Base-by-base conservation (phyloP, 2,797 vertebrate genomes). In the Tamandua tetradactyla region DNA sequence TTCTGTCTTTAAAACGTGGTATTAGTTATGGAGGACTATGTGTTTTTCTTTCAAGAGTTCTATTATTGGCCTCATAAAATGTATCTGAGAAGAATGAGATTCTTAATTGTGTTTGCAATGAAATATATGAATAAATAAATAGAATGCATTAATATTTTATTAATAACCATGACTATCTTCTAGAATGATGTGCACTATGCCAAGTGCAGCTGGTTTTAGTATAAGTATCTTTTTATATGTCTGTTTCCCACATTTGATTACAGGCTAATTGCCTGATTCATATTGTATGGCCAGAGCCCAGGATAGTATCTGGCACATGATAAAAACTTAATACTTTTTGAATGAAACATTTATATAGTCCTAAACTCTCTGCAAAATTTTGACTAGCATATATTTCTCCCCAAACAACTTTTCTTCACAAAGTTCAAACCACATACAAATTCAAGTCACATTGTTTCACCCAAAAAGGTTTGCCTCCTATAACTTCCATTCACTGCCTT, bases 111-210 rank as follows among this genome's bases (percentile, higher is more conserved):
- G 94, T 93, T 96, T 96, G 74, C 11, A 47, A 92, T 94, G 89
- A 96, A 95, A 96, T 95, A 78, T 94, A 96, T 96, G 92, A 97
- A 97, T 97, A 97, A 97, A 93, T 96, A 95, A 96, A 93, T 91
- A 96, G 86, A 75, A 71, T 4, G n/a, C 90, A 90, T 96, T 96
- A 96, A 96, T 97, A 96, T 95, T 96, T 89, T 83, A 97, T 94
- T 91, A 92, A 96, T 76, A 94, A 88, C 82, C 88, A 32, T 1
- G 59, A 69, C 80, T 74, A 35, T 90, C 95, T 95, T 92, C 89
- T 93, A 89, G 78, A 95, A 94, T 80, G 47, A 20, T n/a, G 37
- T 92, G 75, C 4, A 12, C 61, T 40, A 35, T 74, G 96, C 96
- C 94, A 96, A 94, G 40, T 59, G 71, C 86, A 94, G 94, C 90